Evolutionary conservation across 2,797 vertebrate species (phyloP), one percentile per base, ranked within the genome.

Genomic region (Microctenopoma steveboyesi): DNA sequence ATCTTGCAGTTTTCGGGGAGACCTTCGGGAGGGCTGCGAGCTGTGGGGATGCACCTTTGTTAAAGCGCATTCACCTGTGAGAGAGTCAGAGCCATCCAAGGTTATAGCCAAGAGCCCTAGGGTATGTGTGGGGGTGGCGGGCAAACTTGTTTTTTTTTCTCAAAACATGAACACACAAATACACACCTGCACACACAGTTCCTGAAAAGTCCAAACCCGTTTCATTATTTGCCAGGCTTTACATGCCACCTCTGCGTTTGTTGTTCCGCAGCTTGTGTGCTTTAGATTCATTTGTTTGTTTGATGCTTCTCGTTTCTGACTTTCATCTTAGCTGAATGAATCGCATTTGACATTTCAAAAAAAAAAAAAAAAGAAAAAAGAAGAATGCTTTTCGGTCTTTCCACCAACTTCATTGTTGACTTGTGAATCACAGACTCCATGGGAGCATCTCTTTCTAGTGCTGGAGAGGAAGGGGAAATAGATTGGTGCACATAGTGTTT

Each of bases 21-120:
- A 54, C 81, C 75, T 64, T 43, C 60, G 84, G 83, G 79, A 82
- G 55, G 40, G 22, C 49, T 52, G 40, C 13, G 63, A 78, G 78
- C 75, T 63, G 65, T 50, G 61, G 69, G 61, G 51, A 67, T 88
- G 79, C 65, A 42, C 68, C 72, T 89, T 87, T 80, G 76, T 89
- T 90, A 88, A 88, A 82, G 82, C 72, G 73, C 81, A 73, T 86
- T 90, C 89, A 90, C 88, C 86, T 89, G 84, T 88, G 76, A 89
- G 62, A 78, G 68, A 83, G 79, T 68, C 55, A 43, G 60, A 76
- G 74, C 72, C 69, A 76, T 64, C 52, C 72, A 85, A 76, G 78
- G 89, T 85, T 78, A 66, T 33, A 76, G 64, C 71, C 76, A 49
- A 64, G 57, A 80, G 83, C 72, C 16, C 3, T 12, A 30, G 3